A percentile compares a stretch with the other conserved stretches of the same genome.
Conservation (phyloP, 2,797 vertebrate species). For the Ceryle rudis region DNA sequence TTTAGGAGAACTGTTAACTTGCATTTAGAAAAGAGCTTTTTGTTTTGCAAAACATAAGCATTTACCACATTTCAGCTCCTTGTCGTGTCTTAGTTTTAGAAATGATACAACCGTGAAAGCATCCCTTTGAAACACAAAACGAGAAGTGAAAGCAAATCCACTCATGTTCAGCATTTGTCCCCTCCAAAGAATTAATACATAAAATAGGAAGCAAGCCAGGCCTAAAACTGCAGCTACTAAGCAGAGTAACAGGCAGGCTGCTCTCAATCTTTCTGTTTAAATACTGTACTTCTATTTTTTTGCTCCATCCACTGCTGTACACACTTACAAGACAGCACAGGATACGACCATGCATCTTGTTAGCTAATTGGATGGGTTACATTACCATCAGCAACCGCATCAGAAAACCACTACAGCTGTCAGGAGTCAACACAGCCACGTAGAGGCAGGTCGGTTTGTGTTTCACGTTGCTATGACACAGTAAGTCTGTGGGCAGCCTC, state of each 20-base stretch:
- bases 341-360: rapidly evolving
- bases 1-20: not conserved
- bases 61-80: not conserved
- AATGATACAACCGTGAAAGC: not conserved
- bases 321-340: rapidly evolving
- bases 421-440: not conserved
- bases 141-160: conserved; percentile 2
- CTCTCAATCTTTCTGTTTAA: not conserved
- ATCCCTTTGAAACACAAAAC: not conserved
- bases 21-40: not conserved
- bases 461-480: not conserved
- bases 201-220: not conserved
- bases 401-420: not conserved
- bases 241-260: not conserved
- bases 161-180: not conserved
- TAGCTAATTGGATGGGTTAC: not conserved
- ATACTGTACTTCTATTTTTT: not conserved
- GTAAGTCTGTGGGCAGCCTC: not conserved
- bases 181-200: not conserved
- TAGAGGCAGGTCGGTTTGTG: rapidly evolving
- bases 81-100: not conserved
- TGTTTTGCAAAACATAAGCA: not conserved
- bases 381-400: not conserved
- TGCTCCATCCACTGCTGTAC: not conserved
- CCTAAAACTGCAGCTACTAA: not conserved